Evolutionary conservation across 2,113 vertebrate species (phyloP), one percentile per base, ranked within the genome.

Genomic region (Dolichallabes microphthalmus): DNA sequence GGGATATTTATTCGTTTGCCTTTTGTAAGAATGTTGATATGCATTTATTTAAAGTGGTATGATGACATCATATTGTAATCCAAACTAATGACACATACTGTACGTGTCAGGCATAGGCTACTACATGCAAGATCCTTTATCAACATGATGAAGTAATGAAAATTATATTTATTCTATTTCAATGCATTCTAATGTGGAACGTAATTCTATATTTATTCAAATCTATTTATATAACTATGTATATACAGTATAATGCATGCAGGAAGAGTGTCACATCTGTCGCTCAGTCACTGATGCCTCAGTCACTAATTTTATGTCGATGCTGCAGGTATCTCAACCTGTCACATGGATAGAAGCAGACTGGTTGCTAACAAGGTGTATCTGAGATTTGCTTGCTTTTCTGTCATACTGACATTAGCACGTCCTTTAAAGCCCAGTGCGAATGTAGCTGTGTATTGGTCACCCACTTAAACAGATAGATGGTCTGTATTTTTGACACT

Each of bases 381-480:
- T 52, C 30, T 68, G 19, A 53, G 53, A 60, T 63, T 73, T 75
- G 58, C 58, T 76, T 75, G 25, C 82, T 68, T 55, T 45, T 53
- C 50, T 64, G 76, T 58, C 39, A 45, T 30, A 27, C 61, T 63
- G 77, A 30, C 2, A 17, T 75, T 63, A 55, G 45, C 58, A 17
- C 64, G 78, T 82, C 68, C 69, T 75, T 80, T 75, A 80, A 73
- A 81, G 78, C 55, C 61, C 14, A 20, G 7, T 82, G 61, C 61
- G 50, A n/a, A 50, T 68, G 77, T 30, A 71, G 53, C 57, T 71
- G 64, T 69, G 77, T 71, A 81, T 55, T 27, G 45, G 35, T 86
- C 78, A 82, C 68, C 68, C 78, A 74, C 58, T 81, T 86, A 86
- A 80, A 80, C 69, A 86, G 85, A 86, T 82, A 58, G 85, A 86